Evolutionary conservation across 1,140 invertebrate genomes (phyloP).

Genomic region (Pogonomyrmex californicus): DNA sequence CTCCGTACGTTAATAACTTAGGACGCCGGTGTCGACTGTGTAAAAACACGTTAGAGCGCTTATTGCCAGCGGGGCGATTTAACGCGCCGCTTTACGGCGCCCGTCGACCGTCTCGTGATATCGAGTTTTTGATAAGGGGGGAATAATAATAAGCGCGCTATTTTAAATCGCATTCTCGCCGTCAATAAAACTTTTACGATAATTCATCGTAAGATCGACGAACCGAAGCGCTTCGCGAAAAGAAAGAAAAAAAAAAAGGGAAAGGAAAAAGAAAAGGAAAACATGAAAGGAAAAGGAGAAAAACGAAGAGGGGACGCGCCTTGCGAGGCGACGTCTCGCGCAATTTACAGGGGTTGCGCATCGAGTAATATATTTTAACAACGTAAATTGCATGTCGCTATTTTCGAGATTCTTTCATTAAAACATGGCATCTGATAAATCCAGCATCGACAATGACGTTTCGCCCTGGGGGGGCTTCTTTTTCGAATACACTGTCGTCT

Average conservation of each 20-base stretch:
- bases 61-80: conserved; percentile 1
- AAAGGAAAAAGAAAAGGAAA: background rate
- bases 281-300: background rate
- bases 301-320: background rate
- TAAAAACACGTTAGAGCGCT: conserved; percentile 37
- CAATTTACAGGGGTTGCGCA: background rate
- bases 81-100: conserved; percentile 1
- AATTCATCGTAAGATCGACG: conserved; percentile 24
- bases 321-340: background rate
- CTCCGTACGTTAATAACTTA: conserved; percentile 17
- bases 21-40: background rate
- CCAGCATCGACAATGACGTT: background rate
- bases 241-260: background rate
- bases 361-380: conserved; percentile 23
- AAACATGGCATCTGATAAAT: conserved; percentile 41
- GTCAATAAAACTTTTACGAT: conserved; percentile 22
- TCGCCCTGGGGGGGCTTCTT: background rate
- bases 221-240: background rate
- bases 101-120: background rate
- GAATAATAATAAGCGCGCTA: conserved; percentile 43
- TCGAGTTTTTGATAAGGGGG: conserved; percentile 38
- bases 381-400: conserved; percentile 41
- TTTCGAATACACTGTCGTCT: conserved; percentile 27
- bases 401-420: conserved; percentile 47
- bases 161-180: conserved; percentile 35